Evolutionary conservation across 1,140 invertebrate genomes (phyloP), one percentile per base, ranked within the genome.

Genomic region (Dendroctonus valens): DNA sequence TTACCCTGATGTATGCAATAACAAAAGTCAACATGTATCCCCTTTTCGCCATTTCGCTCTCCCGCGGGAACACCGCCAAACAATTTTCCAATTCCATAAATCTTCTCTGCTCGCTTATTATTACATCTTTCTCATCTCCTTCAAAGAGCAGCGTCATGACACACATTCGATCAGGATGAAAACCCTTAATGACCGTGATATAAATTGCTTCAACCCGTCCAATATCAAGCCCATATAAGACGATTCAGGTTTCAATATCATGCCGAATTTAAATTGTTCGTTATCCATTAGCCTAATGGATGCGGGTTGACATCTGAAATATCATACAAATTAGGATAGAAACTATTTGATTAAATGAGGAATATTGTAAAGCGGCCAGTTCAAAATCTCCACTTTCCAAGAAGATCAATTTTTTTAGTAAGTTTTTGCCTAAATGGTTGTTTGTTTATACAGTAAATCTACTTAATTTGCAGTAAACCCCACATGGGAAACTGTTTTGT

Each of bases 21-120:
- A 98, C 94, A 78, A 98, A 99, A 0, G 97, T 99, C 6, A 99
- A 79, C 67, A 94, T 91, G 73, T 99, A 99, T 6, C 97, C 97
- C 42, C 93, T 84, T n/a, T 78, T 94, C 89, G 0, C 97, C 97
- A 77, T 99, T 99, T 38, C 88, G 89, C 64, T 93, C 92, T 0
- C 97, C 97, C 0, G 91, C 95, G 3, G 92, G 87, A 44, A 98
- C 81, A 7, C 95, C 96, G 0, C 87, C 86, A 73, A 80, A 85
- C 58, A 83, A 74, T 15, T 81, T 83, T 0, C 92, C 94, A 57
- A 98, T 92, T n/a, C 81, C 81, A 75, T 96, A 92, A 15, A 99
- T 89, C 70, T 86, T 84, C 68, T 86, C 68, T 86, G 87, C 77
- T 98, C 93, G 65, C 94, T 88, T 0, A 78, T 73, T 48, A 85